Base-by-base conservation (phyloP, 2,888 invertebrate species). In the Cistogaster globosa region DNA sequence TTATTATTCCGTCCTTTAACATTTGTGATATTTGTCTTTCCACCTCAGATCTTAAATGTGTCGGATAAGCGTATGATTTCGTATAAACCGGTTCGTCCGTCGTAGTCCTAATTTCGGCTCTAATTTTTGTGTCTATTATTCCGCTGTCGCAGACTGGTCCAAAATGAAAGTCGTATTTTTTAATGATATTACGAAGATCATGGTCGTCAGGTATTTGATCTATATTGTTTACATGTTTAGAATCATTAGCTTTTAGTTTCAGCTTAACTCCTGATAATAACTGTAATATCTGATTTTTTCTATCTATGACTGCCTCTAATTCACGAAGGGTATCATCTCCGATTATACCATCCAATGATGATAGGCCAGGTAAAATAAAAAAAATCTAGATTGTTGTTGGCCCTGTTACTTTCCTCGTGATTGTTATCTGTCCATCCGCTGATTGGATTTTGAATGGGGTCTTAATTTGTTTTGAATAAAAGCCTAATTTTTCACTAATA, bases 31-130 rank as follows among this genome's bases (percentile, higher is more conserved):
- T 86, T 69, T 92, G 90, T 9, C 67, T 87, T 6, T 90, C 87
- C 0, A 92, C 90, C 85, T 91, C 91, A n/a, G 68, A 42, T 74
- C 89, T 87, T 86, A 91, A 89, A 22, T 88, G 86, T 32, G 89
- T 87, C 0, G 92, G 92, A 74, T 91, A 91, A 12, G 91, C 85
- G 81, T 92, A 92, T 6, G 16, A 88, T 87, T 88, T 91, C 90
- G 89, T 82, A 62, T 88, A 89, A 6, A 91, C 88, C 0, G 91
- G 91, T 11, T 86, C 83, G 11, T 87, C 68, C 2, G 88, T 86
- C 0, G 81, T 87, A 0, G 89, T 90, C 42, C 86, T 83, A n/a
- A 93, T 92, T 62, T 88, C 76, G 48, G 92, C 91, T 78, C 88
- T 89, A 0, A 90, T 86, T 14, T 18, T 42, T 65, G 48, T 78